Evolutionary conservation across 2,888 invertebrate species (phyloP).

Genomic region (Caenorhabditis plicata): DNA sequence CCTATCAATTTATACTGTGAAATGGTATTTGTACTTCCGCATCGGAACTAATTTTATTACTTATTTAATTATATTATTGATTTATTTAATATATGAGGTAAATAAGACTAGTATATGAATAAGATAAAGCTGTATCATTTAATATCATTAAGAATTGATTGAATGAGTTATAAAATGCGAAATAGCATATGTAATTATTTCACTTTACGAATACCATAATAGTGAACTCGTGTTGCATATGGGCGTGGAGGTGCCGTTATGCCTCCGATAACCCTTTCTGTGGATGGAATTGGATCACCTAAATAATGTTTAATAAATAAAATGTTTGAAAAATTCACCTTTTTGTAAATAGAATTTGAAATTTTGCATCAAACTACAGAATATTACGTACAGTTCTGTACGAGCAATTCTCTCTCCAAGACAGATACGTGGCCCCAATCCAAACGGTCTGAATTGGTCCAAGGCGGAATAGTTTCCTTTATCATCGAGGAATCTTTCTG

Average conservation of each 20-base stretch:
- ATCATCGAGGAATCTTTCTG: conserved; percentile 36
- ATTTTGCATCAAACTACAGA: conserved; percentile 50
- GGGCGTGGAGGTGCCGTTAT: conserved; percentile 29
- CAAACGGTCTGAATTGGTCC: conserved; percentile 40
- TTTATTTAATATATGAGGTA: no score
- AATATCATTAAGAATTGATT: no score
- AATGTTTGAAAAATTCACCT: conserved; percentile 4
- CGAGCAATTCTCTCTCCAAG: conserved; percentile 53
- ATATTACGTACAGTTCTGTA: conserved; percentile 52
- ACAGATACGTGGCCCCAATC: conserved; percentile 39
- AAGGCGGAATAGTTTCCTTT: conserved; percentile 20
- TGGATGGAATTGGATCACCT: conserved; percentile 24
- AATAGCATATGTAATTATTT: no score
- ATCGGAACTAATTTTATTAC: no score
- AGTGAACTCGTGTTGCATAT: conserved; percentile 18
- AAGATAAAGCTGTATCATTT: no score
- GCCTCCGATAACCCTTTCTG: conserved; percentile 24
- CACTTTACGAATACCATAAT: no score
- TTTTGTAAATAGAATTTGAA: conserved; percentile 42
- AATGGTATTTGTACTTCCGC: no score
- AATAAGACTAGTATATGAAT: no score
- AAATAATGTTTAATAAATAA: not conserved
- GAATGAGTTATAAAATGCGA: no score
- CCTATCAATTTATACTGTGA: not conserved
- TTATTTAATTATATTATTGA: no score